Conservation (phyloP, 1,140 invertebrate species). For the Pseudomyrmex pallidus region DNA sequence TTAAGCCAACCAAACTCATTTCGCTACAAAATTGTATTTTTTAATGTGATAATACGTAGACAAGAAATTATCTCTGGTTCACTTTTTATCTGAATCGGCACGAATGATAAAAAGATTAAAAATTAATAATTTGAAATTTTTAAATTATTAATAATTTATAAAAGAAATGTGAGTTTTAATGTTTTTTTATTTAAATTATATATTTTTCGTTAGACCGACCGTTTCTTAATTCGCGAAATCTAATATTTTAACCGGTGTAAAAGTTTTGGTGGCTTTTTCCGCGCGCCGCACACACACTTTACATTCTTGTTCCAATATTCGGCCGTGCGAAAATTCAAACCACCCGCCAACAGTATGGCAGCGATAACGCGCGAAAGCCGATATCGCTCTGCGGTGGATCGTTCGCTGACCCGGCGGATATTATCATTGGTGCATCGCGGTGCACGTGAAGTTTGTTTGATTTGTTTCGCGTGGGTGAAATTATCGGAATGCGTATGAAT, state of each 20-base stretch:
- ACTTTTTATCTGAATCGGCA: background rate
- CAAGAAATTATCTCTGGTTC: constrained; percentile 26
- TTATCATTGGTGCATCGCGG: constrained; percentile 61
- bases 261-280: constrained; percentile 27
- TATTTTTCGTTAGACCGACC: background rate
- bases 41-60: constrained; percentile 16
- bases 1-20: constrained; percentile 33
- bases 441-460: constrained; percentile 55
- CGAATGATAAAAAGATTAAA: background rate
- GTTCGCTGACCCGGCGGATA: constrained; percentile 65
- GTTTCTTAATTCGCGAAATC: background rate
- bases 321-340: constrained; percentile 80
- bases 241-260: background rate
- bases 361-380: constrained; percentile 69
- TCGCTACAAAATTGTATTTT: background rate
- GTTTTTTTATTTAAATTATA: background rate
- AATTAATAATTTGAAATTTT: background rate
- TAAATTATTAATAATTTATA: background rate
- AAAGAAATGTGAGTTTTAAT: no score
- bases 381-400: constrained; percentile 68
- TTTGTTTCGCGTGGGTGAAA: constrained; percentile 52
- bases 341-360: constrained; percentile 73
- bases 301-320: constrained; percentile 71
- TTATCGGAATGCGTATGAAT: constrained; percentile 52
- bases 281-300: constrained; percentile 10